A percentile compares a stretch with the other conserved stretches of the same genome.
Conservation (phyloP, 2,888 invertebrate genomes). For the Parapristionchus giblindavisi region DNA sequence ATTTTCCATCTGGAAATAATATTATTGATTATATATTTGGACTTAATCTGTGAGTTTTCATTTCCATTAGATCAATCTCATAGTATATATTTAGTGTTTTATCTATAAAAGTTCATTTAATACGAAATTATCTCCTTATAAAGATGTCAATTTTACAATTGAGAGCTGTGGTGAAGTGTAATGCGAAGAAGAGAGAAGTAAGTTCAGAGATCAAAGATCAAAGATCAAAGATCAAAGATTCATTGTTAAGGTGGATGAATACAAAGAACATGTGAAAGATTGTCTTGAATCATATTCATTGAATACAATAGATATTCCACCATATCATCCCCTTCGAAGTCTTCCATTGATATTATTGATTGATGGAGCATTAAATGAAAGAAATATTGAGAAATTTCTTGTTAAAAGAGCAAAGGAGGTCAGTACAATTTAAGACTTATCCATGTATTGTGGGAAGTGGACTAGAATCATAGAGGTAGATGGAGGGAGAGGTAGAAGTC, state of each 20-base stretch:
- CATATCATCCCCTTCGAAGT: conserved; percentile 27
- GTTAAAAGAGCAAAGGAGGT: conserved; percentile 34
- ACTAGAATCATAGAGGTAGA: not conserved
- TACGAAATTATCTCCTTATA: conserved; percentile 20
- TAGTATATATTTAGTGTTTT: too few relatives aligned
- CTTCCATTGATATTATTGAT: conserved; percentile 19
- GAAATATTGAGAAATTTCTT: not conserved
- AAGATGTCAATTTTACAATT: conserved; percentile 24
- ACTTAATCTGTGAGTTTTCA: too few relatives aligned
- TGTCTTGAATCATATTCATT: conserved; percentile 23
- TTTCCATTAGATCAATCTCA: too few relatives aligned
- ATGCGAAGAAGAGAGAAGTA: conserved; percentile 25
- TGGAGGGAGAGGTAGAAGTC: not conserved
- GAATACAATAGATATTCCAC: conserved; percentile 5
- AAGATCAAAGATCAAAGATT: not conserved
- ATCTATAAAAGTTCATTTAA: conserved; percentile 11
- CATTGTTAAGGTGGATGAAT: conserved; percentile 23
- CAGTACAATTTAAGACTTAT: too few relatives aligned
- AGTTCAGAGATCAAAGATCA: not conserved
- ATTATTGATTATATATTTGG: too few relatives aligned
- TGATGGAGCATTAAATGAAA: not conserved
- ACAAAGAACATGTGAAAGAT: conserved; percentile 31
- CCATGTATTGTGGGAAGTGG: too few relatives aligned
- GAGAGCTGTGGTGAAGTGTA: conserved; percentile 15
- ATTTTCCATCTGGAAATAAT: too few relatives aligned